These are phyloP conservation scores for Nesogale talazaci DNA, from an alignment of 2,113 vertebrate genomes.

Conservation along the genomic window DNA sequence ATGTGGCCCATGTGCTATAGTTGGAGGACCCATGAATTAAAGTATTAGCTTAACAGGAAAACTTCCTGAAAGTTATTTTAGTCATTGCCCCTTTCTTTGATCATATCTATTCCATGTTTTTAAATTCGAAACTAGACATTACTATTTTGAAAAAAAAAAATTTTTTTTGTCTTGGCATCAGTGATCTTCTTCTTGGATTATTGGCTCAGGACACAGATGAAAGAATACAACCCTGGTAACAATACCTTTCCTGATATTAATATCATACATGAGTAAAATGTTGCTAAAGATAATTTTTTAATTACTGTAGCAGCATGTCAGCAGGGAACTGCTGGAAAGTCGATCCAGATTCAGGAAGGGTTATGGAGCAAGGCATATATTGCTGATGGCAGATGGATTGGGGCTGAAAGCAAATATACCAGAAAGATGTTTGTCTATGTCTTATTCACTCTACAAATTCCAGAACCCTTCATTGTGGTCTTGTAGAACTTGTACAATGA, in stretches of 20 bases:
- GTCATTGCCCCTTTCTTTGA: neutral
- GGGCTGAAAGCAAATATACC: neutral
- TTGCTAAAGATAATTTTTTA: neutral
- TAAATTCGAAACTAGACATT: slow-evolving; percentile 19
- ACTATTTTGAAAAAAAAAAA: slow-evolving; percentile 11
- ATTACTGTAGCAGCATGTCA: neutral
- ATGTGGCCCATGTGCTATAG: no score
- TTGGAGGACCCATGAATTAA: no score
- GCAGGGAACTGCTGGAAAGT: neutral
- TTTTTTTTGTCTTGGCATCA: neutral
- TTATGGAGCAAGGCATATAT: neutral
- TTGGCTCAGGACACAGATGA: neutral
- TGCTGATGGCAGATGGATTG: neutral
- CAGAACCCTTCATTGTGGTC: neutral
- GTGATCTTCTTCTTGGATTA: neutral
- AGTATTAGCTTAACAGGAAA: neutral
- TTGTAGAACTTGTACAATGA: neutral
- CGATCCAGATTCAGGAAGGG: neutral
- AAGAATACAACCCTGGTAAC: neutral
- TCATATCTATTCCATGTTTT: neutral
- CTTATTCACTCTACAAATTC: neutral
- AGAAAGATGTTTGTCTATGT: neutral
- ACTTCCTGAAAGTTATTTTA: neutral
- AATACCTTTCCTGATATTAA: neutral
- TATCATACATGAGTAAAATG: neutral